A percentile compares a stretch with the other conserved stretches of the same genome.
Evolutionary conservation across 2,797 vertebrate genomes (phyloP).

Genomic region (Argentina silus): DNA sequence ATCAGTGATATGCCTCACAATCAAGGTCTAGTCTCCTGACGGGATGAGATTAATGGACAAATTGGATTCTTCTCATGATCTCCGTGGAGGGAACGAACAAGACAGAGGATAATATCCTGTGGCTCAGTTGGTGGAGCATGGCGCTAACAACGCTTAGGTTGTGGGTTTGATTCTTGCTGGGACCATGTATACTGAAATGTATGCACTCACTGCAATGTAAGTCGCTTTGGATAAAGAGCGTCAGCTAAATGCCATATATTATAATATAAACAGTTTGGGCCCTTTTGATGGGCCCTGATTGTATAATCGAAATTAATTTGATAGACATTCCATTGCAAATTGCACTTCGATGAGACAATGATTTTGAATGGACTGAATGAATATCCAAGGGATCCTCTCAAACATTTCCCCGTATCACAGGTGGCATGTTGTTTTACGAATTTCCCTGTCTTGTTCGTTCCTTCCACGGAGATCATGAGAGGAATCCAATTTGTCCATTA

Average conservation of each 20-base stretch:
- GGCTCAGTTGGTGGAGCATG: no score
- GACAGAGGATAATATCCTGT: background rate
- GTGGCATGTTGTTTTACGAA: conserved; percentile 51
- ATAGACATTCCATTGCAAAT: background rate
- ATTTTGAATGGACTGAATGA: conserved; percentile 3
- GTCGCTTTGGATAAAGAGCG: no score
- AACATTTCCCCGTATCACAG: conserved; percentile 25
- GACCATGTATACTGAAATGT: no score
- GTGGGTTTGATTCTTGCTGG: no score
- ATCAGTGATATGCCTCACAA: background rate
- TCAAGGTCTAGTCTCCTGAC: conserved; percentile 53
- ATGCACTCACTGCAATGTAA: no score
- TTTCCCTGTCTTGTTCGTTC: conserved; percentile 30
- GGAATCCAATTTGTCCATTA: conserved; percentile 73
- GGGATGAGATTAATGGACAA: conserved; percentile 63
- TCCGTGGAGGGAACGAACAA: conserved; percentile 57
- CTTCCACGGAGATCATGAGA: conserved; percentile 69
- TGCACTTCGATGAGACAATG: background rate
- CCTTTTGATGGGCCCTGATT: no score
- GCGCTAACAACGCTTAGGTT: no score
- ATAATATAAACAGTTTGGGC: no score
- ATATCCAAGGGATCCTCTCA: conserved; percentile 19
- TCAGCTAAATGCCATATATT: no score
- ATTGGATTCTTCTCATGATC: conserved; percentile 72
- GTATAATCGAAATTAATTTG: background rate